These are phyloP conservation scores for Eleutherodactylus coqui DNA, from an alignment of 2,797 vertebrate genomes.

Conservation along the genomic window DNA sequence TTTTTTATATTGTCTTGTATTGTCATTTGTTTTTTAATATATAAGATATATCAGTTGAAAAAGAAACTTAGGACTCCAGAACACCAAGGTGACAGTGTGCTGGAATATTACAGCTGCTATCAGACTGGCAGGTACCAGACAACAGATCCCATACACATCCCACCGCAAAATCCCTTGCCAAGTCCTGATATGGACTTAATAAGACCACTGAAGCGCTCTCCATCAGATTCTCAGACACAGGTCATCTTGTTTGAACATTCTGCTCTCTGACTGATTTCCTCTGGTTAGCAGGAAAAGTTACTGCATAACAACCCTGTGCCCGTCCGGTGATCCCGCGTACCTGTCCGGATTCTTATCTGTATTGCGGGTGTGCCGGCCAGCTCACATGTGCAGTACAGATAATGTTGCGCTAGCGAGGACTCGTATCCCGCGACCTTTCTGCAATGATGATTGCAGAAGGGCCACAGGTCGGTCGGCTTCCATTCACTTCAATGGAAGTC, in stretches of 20 bases:
- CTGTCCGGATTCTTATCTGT: too few relatives aligned
- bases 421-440: too few relatives aligned
- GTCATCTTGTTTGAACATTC: constrained; percentile 84
- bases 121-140: constrained; percentile 77
- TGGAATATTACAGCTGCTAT: constrained; percentile 82
- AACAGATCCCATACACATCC: constrained; percentile 68
- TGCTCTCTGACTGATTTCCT: constrained; percentile 67
- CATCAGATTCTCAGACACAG: constrained; percentile 76
- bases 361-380: too few relatives aligned
- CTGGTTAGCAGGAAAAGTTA: not conserved
- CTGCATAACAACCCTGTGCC: too few relatives aligned
- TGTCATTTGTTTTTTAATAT: constrained; percentile 75
- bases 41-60: constrained; percentile 75
- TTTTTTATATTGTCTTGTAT: constrained; percentile 80
- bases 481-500: too few relatives aligned
- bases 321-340: too few relatives aligned
- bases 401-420: too few relatives aligned
- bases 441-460: too few relatives aligned
- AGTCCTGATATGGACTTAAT: constrained; percentile 73
- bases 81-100: constrained; percentile 74
- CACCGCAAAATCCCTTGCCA: constrained; percentile 66
- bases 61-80: constrained; percentile 72
- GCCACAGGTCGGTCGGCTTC: too few relatives aligned
- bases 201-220: constrained; percentile 72
- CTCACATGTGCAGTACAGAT: too few relatives aligned